Evolutionary conservation across 2,797 vertebrate species (phyloP), one percentile per base, ranked within the genome.

Genomic region (Oreochromis mossambicus): DNA sequence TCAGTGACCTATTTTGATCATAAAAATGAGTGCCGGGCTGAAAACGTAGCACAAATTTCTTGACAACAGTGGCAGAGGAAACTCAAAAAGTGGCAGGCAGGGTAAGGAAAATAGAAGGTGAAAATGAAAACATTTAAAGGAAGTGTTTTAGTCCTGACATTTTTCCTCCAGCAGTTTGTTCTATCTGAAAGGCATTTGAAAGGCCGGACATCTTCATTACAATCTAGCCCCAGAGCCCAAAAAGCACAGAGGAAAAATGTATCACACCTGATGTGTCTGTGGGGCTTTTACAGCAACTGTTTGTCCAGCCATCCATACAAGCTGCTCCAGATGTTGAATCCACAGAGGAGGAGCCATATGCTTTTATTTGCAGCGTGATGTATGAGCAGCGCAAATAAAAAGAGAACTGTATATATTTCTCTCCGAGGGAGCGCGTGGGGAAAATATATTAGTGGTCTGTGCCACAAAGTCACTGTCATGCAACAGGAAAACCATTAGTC

Each of bases 401-500:
- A 77, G 50, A 54, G 78, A 80, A 82, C 54, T 26, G 66, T 51
- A 81, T 81, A 75, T 77, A 76, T 91, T 86, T 88, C 76, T 86
- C 66, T 79, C 54, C 5, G 66, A 52, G 43, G 58, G 77, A 50
- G 58, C 5, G 34, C n/a, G 3, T 26, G 2, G 51, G n/a, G 83
- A 58, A 85, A 87, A 90, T 90, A 86, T 87, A 88, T 87, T 80
- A 51, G 88, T 38, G 79, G 86, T 80, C 82, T 32, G 81, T 88
- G 82, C 80, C 77, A 86, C 81, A 48, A 83, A 86, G 86, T 91
- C 83, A 84, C 82, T 89, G 90, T 92, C 90, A 86, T 79, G 89
- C 91, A 90, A 88, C 91, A 61, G 88, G 92, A 90, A 92, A 89
- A 89, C 87, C 89, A 91, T 92, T 94, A 90, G 86, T 85, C 86